A percentile compares a stretch with the other conserved stretches of the same genome.
phyloP scores from a whole-genome alignment of 2,888 invertebrate genomes.

The Ellobium chinense region DNA sequence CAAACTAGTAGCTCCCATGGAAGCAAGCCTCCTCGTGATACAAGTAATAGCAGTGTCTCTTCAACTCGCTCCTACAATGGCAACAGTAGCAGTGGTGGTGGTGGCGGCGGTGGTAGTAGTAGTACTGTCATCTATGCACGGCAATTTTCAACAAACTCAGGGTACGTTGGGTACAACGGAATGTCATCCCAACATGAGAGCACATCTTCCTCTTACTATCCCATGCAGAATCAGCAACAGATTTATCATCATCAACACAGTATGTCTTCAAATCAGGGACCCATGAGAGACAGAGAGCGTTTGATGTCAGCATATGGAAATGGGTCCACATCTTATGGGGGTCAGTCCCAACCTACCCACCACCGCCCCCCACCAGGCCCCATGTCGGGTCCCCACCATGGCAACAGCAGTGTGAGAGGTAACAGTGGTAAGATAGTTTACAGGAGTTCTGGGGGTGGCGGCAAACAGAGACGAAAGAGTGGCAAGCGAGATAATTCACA shows the following conservation, averaged over 20 bases:
- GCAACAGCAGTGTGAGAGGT: conserved; percentile 7
- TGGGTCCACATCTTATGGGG: neutral
- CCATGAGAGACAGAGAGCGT: conserved; percentile 12
- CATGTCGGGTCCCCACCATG: neutral
- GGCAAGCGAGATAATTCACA: conserved; percentile 46
- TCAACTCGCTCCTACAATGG: conserved; percentile 61
- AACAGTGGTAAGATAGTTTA: conserved; percentile 4
- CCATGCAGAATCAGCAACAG: conserved; percentile 4
- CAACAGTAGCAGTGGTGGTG: conserved; percentile 35
- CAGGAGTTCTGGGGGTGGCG: neutral
- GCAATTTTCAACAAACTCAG: conserved; percentile 5
- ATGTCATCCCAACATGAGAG: neutral
- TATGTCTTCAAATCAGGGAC: neutral
- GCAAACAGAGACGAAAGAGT: conserved; percentile 23
- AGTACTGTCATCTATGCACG: neutral
- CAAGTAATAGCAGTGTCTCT: conserved; percentile 70
- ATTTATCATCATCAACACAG: conserved; percentile 7
- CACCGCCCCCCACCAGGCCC: conserved; percentile 42
- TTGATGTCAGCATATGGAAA: conserved; percentile 15
- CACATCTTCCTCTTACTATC: neutral
- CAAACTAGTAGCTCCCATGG: conserved; percentile 46
- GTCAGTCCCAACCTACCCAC: conserved; percentile 8
- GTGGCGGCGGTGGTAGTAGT: conserved; percentile 15
- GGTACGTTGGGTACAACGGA: conserved; percentile 17
- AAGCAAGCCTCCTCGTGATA: conserved; percentile 59